Conservation (phyloP, 2,888 invertebrate species). For the Acrocyrtus sp. region DNA sequence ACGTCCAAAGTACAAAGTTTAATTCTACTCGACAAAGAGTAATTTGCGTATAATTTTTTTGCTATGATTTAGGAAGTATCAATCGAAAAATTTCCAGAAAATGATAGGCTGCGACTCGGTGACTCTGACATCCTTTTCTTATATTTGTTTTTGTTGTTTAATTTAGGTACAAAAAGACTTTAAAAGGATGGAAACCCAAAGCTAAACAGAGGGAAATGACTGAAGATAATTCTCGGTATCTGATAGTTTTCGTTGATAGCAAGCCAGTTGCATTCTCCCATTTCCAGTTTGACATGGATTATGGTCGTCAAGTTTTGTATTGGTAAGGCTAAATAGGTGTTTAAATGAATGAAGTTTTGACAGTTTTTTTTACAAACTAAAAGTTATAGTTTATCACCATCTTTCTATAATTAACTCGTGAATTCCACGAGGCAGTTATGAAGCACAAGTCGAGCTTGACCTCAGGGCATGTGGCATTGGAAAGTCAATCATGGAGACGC, state of each 20-base stretch:
- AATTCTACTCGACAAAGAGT: too few relatives aligned
- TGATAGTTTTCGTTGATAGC: conserved; percentile 72
- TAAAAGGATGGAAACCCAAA: conserved; percentile 84
- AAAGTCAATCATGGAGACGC: conserved; percentile 80
- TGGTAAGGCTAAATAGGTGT: conserved; percentile 72
- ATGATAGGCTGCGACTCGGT: not conserved
- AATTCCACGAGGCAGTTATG: conserved; percentile 74
- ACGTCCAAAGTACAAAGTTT: too few relatives aligned
- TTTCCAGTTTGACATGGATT: conserved; percentile 86
- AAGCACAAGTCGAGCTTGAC: conserved; percentile 80
- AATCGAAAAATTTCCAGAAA: too few relatives aligned
- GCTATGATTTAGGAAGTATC: too few relatives aligned
- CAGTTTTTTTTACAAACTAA: not conserved
- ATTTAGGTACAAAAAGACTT: conserved; percentile 78
- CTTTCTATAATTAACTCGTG: not conserved
- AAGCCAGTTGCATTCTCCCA: conserved; percentile 79
- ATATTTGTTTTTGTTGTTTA: conserved; percentile 58
- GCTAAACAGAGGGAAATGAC: conserved; percentile 79
- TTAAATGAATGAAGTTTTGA: not conserved
- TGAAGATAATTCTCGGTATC: conserved; percentile 79
- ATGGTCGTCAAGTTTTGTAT: conserved; percentile 79
- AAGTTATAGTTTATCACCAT: too few relatives aligned
- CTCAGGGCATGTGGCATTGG: conserved; percentile 84
- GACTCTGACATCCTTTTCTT: not conserved
- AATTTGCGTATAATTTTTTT: too few relatives aligned